Percentiles rank a stretch among this genome's conserved stretches.
phyloP scores from a whole-genome alignment of 2,797 vertebrate species.

The Peromyscus attwateri region DNA sequence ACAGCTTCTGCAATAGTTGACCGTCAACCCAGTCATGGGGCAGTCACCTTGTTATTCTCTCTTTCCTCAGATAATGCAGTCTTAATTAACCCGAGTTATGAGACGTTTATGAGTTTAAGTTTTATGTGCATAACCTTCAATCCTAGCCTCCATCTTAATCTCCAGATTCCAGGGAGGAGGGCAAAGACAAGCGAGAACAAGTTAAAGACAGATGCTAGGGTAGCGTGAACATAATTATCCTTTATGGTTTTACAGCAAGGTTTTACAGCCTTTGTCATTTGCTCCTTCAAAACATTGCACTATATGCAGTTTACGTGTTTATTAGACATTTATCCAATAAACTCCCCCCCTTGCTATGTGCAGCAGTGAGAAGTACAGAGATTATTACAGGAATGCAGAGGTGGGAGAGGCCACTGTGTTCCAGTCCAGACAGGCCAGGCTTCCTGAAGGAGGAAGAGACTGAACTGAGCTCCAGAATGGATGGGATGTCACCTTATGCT shows the following conservation, averaged over 20 bases:
- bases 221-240: not conserved
- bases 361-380: not conserved
- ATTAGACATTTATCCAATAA: conserved; percentile 24
- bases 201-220: conserved; percentile 50
- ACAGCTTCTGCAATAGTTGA: not conserved
- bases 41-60: not conserved
- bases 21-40: not conserved
- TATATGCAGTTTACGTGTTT: conserved; percentile 6
- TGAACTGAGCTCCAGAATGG: not conserved
- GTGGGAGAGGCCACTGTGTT: not conserved
- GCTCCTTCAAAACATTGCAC: conserved; percentile 62
- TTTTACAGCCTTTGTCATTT: conserved; percentile 42
- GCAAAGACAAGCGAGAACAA: conserved; percentile 13
- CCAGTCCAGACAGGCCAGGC: not conserved
- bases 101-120: conserved; percentile 20
- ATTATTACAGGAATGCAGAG: not conserved
- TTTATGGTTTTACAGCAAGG: conserved; percentile 23
- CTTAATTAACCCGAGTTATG: conserved; percentile 48
- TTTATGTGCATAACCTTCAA: conserved; percentile 56
- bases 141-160: conserved; percentile 22
- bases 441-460: not conserved
- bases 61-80: not conserved
- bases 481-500: not conserved
- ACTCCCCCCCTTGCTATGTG: too few species aligned
- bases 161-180: conserved; percentile 33